Evolutionary conservation across 1,140 invertebrate genomes (phyloP).

Genomic region (Cardiocondyla obscurior): DNA sequence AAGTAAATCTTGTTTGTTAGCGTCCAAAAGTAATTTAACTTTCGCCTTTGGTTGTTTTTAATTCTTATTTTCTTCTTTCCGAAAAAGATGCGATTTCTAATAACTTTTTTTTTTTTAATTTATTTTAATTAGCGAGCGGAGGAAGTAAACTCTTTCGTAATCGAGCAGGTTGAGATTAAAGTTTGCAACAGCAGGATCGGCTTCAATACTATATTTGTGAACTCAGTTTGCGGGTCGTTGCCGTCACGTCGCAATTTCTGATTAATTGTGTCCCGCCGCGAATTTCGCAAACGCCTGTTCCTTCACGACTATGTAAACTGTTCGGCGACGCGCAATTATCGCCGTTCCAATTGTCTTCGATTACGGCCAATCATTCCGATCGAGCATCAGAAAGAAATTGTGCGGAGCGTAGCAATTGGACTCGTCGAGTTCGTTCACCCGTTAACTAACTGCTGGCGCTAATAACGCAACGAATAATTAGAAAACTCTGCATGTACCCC

Average conservation of each 20-base stretch:
- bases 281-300: conserved; percentile 36
- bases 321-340: neutral
- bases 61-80: neutral
- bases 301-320: conserved; percentile 1
- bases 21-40: too few relatives aligned
- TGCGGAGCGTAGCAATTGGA: neutral
- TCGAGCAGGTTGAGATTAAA: neutral
- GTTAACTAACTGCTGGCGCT: neutral
- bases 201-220: neutral
- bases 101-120: too few relatives aligned
- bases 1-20: too few relatives aligned
- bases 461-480: neutral
- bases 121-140: too few relatives aligned
- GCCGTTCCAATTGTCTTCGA: neutral
- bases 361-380: conserved; percentile 5
- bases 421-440: neutral
- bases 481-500: too few relatives aligned
- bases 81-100: neutral
- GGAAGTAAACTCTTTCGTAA: too few relatives aligned
- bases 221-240: conserved; percentile 36
- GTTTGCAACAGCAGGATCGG: neutral
- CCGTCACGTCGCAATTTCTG: conserved; percentile 6
- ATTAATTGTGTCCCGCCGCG: conserved; percentile 21
- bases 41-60: neutral
- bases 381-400: neutral